phyloP scores from a whole-genome alignment of 2,797 vertebrate genomes.

The Lagorchestes hirsutus region DNA sequence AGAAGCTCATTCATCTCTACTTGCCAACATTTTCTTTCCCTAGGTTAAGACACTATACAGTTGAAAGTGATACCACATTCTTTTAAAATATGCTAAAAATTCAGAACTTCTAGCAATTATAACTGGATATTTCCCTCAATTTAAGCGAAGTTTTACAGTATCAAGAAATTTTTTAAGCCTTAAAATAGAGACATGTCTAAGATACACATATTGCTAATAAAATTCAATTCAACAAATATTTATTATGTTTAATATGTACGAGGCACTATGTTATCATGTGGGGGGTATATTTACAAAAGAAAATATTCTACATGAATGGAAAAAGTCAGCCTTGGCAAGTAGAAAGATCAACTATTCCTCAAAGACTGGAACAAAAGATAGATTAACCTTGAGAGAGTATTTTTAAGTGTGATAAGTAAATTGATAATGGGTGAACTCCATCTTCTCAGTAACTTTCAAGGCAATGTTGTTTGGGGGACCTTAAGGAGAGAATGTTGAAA shows the following conservation, averaged over 20 bases:
- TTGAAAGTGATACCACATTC: constrained; percentile 5
- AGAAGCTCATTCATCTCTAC: constrained; percentile 1
- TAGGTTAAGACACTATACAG: background rate
- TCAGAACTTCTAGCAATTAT: constrained; percentile 22
- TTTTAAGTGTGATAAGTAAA: background rate
- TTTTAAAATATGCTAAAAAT: constrained; percentile 8
- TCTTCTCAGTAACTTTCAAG: background rate
- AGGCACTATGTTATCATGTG: background rate
- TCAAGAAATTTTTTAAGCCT: constrained; percentile 10
- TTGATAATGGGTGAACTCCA: background rate
- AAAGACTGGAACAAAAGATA: background rate
- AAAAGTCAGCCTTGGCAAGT: background rate
- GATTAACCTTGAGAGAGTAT: background rate
- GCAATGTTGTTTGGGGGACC: background rate
- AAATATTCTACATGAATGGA: background rate
- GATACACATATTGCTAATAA: constrained; percentile 5
- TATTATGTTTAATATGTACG: background rate
- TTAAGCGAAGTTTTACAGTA: constrained; percentile 51
- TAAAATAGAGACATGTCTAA: constrained; percentile 32
- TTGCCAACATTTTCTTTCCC: constrained; percentile 11
- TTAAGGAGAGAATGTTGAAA: background rate
- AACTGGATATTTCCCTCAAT: constrained; percentile 32
- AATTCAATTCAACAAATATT: background rate
- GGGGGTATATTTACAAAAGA: background rate
- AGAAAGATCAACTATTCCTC: background rate